Conservation (phyloP, 2,888 invertebrate species). For the Neuroscelio doddi region DNA sequence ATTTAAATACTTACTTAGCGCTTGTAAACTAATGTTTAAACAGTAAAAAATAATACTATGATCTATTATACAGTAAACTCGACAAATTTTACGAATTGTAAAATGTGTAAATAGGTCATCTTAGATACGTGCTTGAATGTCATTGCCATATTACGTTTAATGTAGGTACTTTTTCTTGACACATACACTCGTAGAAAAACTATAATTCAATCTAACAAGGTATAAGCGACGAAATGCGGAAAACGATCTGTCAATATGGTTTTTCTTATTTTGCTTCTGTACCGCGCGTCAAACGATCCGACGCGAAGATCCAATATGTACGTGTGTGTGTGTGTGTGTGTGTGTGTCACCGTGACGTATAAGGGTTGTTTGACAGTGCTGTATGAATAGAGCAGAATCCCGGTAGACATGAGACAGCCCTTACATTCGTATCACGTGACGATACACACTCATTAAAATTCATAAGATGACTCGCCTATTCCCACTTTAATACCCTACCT, state of each 20-base stretch:
- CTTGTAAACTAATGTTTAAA: no score
- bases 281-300: slow-evolving; percentile 20
- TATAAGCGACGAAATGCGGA: neutral
- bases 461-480: slow-evolving; percentile 45
- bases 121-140: no score
- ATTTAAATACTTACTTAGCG: no score
- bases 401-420: slow-evolving; percentile 39
- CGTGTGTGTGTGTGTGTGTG: slow-evolving; percentile 1
- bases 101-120: no score
- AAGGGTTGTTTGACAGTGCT: slow-evolving; percentile 44
- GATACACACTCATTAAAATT: slow-evolving; percentile 48
- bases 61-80: no score
- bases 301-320: slow-evolving; percentile 29
- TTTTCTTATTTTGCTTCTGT: slow-evolving; percentile 11
- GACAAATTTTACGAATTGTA: no score
- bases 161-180: no score
- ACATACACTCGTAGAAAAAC: no score
- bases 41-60: no score
- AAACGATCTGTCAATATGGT: slow-evolving; percentile 12
- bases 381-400: slow-evolving; percentile 33
- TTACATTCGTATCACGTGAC: slow-evolving; percentile 39
- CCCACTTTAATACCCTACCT: slow-evolving; percentile 31
- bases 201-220: slow-evolving; percentile 10
- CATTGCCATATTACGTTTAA: no score
- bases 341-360: slow-evolving; percentile 5